These are phyloP conservation scores for Acleris cristana DNA, from an alignment of 2,888 invertebrate genomes.

Conservation along the genomic window DNA sequence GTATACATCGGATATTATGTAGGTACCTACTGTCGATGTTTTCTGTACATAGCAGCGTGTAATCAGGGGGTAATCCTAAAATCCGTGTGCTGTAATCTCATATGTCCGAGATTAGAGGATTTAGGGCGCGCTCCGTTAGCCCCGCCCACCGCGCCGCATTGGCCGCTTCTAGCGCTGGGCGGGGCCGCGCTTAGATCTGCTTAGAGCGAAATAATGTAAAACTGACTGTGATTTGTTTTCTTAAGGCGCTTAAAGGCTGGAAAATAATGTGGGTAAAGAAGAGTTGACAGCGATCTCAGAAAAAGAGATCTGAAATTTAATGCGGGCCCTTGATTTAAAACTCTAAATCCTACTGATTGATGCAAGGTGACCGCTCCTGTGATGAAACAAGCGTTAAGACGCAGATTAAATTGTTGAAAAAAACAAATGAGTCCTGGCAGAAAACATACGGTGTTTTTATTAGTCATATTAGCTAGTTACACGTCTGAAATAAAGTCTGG, in stretches of 20 bases:
- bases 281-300: background rate
- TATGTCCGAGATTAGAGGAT: conserved; percentile 40
- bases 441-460: too few species aligned
- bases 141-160: conserved; percentile 75
- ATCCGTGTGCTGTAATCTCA: conserved; percentile 33
- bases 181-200: conserved; percentile 76
- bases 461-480: too few species aligned
- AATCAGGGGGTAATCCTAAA: conserved; percentile 33
- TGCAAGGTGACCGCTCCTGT: too few species aligned
- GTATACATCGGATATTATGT: background rate
- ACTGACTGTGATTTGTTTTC: conserved; percentile 16
- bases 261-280: background rate
- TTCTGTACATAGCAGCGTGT: conserved; percentile 15
- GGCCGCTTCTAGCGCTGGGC: conserved; percentile 72
- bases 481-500: too few species aligned
- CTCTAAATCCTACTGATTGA: too few species aligned
- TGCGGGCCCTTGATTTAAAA: too few species aligned
- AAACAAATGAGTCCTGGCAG: too few species aligned
- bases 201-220: conserved; percentile 64
- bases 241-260: background rate
- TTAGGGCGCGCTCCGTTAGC: conserved; percentile 66
- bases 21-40: too few species aligned
- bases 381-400: too few species aligned
- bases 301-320: background rate
- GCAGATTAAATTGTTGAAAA: too few species aligned